Conservation (phyloP, 2,113 vertebrate genomes). For the Porphyrio hochstetteri region DNA sequence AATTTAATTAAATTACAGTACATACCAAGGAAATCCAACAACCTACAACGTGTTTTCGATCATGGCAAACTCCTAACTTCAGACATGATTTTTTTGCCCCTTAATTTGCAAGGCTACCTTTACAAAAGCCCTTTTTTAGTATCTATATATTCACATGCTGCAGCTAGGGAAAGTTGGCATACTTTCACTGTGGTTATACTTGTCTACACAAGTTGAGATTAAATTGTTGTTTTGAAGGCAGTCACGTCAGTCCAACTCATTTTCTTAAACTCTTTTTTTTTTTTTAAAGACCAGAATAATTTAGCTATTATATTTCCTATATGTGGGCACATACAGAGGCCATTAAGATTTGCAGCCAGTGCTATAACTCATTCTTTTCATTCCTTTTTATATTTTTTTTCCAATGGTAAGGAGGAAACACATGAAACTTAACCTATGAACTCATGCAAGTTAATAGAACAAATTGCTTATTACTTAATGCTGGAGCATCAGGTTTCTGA, state of each 20-base stretch:
- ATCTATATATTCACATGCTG: neutral
- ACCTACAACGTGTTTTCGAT: neutral
- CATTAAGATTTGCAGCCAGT: neutral
- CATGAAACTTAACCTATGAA: neutral
- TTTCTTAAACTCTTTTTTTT: neutral
- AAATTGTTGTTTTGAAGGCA: conserved; percentile 25
- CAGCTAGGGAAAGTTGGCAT: neutral
- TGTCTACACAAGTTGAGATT: conserved; percentile 28
- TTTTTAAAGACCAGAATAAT: neutral
- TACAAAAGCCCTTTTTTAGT: neutral
- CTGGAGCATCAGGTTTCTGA: neutral
- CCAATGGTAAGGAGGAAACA: neutral
- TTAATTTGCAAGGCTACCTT: neutral
- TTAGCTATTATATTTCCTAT: neutral
- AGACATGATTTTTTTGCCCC: neutral
- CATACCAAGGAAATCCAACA: neutral
- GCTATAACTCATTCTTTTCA: neutral
- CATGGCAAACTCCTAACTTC: neutral
- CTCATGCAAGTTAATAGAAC: neutral
- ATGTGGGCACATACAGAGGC: neutral
- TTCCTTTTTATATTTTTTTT: neutral
- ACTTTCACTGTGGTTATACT: neutral
- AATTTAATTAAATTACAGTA: neutral
- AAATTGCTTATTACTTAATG: neutral
- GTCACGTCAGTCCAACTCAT: neutral